Base-by-base conservation (phyloP, 2,888 invertebrate genomes). In the Embidobia sp. region DNA sequence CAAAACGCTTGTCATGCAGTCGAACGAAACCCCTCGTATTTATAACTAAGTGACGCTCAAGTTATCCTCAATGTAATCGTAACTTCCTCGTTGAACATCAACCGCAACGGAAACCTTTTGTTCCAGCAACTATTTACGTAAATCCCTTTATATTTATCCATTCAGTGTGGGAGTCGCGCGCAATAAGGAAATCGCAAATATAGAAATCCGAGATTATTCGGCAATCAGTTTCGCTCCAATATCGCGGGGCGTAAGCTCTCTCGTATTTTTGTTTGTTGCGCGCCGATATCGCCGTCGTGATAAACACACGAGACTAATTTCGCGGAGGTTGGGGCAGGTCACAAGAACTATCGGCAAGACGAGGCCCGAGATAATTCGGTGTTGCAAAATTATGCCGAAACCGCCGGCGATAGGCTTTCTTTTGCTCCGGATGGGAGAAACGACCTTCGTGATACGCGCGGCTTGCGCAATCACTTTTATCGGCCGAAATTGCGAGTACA, bases 381-480 rank as follows among this genome's bases (percentile, higher is more conserved):
- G 31, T 79, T 79, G 77, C 74, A 49, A 77, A 77, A 77, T 49
- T 26, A 16, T 44, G 22, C 51, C 70, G 22, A 70, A 77, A 63
- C 22, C 46, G 51, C 11, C 57, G 46, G 33, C 49, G 61, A 57
- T 64, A 78, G 55, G 73, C 61, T 53, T 61, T 49, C 74, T 63
- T 64, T 66, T 6, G 27, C 48, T 35, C 75, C 51, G 77, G 61
- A 79, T 77, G 77, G 63, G 64, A 59, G 76, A 78, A 75, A 79
- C 86, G 87, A 85, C 87, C 87, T 87, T 87, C 87, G 86, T 81
- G 81, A 80, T 81, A 80, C 80, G 77, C 76, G 46, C 67, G 35
- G 46, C 83, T 88, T 88, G 87, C 88, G 88, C 87, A 88, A 89
- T 86, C 85, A 84, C 85, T 37, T 87, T 88, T 88, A 86, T 88